phyloP scores from a whole-genome alignment of 1,140 invertebrate species.

The Pseudomyrmex flavicornis region DNA sequence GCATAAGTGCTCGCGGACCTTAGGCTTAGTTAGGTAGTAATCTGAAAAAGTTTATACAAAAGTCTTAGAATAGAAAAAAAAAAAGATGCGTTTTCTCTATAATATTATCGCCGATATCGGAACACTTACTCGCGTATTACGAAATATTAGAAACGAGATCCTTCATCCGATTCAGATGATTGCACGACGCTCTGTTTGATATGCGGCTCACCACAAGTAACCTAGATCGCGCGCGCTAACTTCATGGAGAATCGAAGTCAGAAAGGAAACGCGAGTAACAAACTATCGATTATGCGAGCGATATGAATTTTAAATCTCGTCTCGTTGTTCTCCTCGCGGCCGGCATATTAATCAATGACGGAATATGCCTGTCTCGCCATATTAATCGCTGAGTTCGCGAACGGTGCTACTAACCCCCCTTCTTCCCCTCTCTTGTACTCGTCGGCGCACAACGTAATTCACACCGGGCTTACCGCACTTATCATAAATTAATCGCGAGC shows the following conservation, averaged over 20 bases:
- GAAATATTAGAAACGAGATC: not conserved
- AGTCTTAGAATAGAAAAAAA: not conserved
- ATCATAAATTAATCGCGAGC: constrained; percentile 69
- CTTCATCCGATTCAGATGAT: not conserved
- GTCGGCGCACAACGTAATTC: constrained; percentile 45
- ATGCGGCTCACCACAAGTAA: constrained; percentile 8
- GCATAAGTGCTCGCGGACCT: constrained; percentile 23
- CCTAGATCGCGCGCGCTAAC: not conserved
- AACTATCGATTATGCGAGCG: constrained; percentile 50
- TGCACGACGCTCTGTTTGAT: not conserved
- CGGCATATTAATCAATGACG: constrained; percentile 49
- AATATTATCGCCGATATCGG: not conserved
- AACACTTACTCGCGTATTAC: constrained; percentile 23
- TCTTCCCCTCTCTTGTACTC: not conserved
- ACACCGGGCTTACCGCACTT: constrained; percentile 47
- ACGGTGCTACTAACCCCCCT: constrained; percentile 54
- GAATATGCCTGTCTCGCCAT: constrained; percentile 63
- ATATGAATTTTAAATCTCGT: constrained; percentile 55
- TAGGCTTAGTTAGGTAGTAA: constrained; percentile 40
- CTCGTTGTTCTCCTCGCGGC: constrained; percentile 9
- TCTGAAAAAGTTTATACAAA: constrained; percentile 53
- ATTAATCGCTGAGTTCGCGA: constrained; percentile 71
- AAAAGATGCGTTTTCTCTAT: not conserved
- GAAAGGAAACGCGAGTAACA: constrained; percentile 40
- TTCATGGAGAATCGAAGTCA: constrained; percentile 1